Evolutionary conservation across 2,888 invertebrate species (phyloP).

Genomic region (Trachelus troglodyta): DNA sequence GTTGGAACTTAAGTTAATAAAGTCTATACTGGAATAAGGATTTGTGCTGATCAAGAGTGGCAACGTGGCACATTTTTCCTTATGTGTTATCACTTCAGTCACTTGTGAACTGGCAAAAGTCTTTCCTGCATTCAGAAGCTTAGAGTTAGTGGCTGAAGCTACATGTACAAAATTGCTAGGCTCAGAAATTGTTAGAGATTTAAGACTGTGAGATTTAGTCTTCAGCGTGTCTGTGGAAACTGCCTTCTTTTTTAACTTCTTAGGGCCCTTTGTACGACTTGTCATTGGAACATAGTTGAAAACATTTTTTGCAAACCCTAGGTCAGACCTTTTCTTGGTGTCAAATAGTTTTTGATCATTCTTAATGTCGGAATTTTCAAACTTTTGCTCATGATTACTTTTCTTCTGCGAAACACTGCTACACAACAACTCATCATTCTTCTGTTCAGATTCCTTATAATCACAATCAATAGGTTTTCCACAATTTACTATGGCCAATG

Average conservation of each 20-base stretch:
- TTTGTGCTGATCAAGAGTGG: constrained; percentile 8
- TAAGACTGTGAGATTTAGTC: constrained; percentile 39
- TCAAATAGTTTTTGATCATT: background rate
- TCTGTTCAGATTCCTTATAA: background rate
- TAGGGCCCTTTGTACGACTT: constrained; percentile 37
- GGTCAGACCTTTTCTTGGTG: background rate
- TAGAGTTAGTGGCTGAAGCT: constrained; percentile 53
- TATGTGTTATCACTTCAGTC: constrained; percentile 45
- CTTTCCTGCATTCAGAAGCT: constrained; percentile 26
- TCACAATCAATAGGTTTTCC: background rate
- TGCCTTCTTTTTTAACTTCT: constrained; percentile 18
- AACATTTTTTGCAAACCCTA: constrained; percentile 45
- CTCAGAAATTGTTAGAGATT: constrained; percentile 47
- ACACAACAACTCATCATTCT: background rate
- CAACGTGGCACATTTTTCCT: constrained; percentile 46
- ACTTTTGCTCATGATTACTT: background rate
- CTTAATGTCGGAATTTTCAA: background rate
- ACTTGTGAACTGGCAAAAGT: constrained; percentile 6
- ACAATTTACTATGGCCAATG: background rate
- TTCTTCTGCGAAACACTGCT: background rate
- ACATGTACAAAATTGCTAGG: constrained; percentile 60
- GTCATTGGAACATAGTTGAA: constrained; percentile 49
- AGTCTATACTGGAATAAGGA: background rate
- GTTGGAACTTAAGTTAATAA: background rate
- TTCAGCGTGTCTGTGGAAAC: constrained; percentile 7